Percentiles rank a stretch among this genome's conserved stretches.
These are phyloP conservation scores for Eurosta solidaginis DNA, from an alignment of 1,140 invertebrate genomes.

Conservation along the genomic window DNA sequence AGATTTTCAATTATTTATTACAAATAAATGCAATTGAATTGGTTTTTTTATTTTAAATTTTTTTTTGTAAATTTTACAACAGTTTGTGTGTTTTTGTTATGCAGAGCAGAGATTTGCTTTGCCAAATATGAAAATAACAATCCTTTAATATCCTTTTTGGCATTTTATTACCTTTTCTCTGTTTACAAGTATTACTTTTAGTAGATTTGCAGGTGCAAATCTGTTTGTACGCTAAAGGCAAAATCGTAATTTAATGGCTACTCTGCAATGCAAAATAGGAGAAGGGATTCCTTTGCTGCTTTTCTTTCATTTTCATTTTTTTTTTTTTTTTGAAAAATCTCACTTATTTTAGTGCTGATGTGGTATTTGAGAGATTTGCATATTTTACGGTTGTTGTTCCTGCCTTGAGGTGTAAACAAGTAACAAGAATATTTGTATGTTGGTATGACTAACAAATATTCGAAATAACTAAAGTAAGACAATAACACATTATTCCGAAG, in stretches of 20 bases:
- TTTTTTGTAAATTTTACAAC: not conserved
- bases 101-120: not conserved
- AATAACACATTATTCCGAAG: too few relatives aligned
- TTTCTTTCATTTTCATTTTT: not conserved
- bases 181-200: not conserved
- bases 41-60: not conserved
- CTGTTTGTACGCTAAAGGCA: constrained; percentile 7
- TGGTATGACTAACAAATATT: too few relatives aligned
- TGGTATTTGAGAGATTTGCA: not conserved
- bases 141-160: constrained; percentile 14
- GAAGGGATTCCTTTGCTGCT: not conserved
- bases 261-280: not conserved
- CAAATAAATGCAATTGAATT: constrained; percentile 27
- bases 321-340: not conserved
- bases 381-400: not conserved
- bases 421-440: too few relatives aligned
- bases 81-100: not conserved
- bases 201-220: constrained; percentile 18
- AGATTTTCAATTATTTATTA: constrained; percentile 11
- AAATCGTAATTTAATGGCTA: constrained; percentile 6
- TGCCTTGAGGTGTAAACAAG: not conserved
- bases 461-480: too few relatives aligned
- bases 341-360: not conserved
- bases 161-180: not conserved
- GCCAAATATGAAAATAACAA: constrained; percentile 26